Percentiles rank a stretch among this genome's conserved stretches.
These are phyloP conservation scores for Dipodomys spectabilis DNA, from an alignment of 2,113 vertebrate species.

Conservation along the genomic window DNA sequence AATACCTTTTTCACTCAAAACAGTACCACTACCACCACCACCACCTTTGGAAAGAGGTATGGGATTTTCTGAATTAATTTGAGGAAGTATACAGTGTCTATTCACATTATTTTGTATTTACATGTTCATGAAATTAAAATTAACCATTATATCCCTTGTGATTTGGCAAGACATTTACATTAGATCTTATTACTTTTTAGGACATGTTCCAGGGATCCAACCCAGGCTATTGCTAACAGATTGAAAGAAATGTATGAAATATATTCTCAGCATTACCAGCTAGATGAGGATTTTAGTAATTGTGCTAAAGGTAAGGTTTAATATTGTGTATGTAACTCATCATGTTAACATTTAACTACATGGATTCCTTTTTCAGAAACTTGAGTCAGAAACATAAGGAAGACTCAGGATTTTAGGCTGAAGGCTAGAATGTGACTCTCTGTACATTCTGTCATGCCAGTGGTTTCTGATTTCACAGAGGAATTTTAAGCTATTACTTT, in stretches of 20 bases:
- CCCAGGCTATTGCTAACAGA: slow-evolving; percentile 89
- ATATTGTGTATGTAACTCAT: neutral
- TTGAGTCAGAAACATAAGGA: neutral
- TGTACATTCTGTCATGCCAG: neutral
- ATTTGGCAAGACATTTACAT: slow-evolving; percentile 23
- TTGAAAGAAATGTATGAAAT: slow-evolving; percentile 93
- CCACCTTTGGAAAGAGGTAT: neutral
- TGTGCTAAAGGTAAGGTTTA: slow-evolving; percentile 88
- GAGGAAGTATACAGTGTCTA: neutral
- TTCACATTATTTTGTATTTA: slow-evolving; percentile 47
- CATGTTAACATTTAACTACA: neutral
- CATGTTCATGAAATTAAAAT: slow-evolving; percentile 16
- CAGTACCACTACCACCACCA: neutral
- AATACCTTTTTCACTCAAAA: neutral
- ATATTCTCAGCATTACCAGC: slow-evolving; percentile 88
- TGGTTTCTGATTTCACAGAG: slow-evolving; percentile 19
- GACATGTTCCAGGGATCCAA: slow-evolving; percentile 93
- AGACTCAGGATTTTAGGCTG: slow-evolving; percentile 9
- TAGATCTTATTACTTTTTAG: slow-evolving; percentile 81
- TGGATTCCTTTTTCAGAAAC: slow-evolving; percentile 23
- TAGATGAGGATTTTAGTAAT: slow-evolving; percentile 82
- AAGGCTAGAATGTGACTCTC: neutral
- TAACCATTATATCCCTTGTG: slow-evolving; percentile 11
- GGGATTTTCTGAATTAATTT: neutral
- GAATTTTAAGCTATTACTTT: neutral